These are phyloP conservation scores for Silurus asotus DNA, from an alignment of 2,113 vertebrate species.

Conservation along the genomic window DNA sequence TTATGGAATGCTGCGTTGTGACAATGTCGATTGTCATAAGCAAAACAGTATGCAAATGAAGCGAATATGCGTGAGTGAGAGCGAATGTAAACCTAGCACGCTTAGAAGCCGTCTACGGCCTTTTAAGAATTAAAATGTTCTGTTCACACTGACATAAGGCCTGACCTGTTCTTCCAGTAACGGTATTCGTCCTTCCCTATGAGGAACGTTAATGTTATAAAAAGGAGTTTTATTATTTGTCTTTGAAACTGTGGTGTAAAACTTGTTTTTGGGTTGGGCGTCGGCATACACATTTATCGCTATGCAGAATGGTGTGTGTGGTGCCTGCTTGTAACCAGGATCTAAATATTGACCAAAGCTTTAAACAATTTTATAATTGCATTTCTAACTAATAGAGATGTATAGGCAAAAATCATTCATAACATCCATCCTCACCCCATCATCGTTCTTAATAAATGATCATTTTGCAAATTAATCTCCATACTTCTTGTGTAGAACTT, in stretches of 20 bases:
- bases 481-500: not conserved
- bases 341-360: not conserved
- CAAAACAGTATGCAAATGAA: not conserved
- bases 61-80: not conserved
- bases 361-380: not conserved
- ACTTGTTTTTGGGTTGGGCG: not conserved
- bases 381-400: not conserved
- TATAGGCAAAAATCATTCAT: not conserved
- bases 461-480: too few species aligned
- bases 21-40: not conserved
- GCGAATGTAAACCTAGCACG: not conserved
- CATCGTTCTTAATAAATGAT: not conserved
- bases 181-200: not conserved
- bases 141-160: not conserved
- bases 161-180: slow-evolving; percentile 13
- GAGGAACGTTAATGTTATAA: too few species aligned
- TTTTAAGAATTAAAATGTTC: not conserved
- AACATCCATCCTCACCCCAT: not conserved
- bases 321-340: not conserved
- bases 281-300: not conserved
- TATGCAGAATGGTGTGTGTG: not conserved
- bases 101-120: not conserved
- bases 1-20: not conserved
- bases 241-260: not conserved
- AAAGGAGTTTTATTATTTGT: not conserved